Evolutionary conservation across 2,888 invertebrate species (phyloP).

Genomic region (Empis livida): DNA sequence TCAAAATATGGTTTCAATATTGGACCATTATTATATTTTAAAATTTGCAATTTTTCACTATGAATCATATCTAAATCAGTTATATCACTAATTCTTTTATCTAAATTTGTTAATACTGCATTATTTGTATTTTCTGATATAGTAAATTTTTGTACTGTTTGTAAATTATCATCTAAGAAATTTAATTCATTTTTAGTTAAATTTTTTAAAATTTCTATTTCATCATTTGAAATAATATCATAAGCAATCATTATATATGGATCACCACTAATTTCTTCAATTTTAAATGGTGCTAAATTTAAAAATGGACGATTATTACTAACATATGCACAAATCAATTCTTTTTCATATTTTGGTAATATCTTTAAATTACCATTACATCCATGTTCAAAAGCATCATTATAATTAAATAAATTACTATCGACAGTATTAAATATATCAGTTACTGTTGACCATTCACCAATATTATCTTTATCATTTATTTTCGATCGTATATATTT

Average conservation of each 20-base stretch:
- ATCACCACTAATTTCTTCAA: constrained; percentile 18
- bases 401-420: too few relatives aligned
- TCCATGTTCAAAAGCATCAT: too few relatives aligned
- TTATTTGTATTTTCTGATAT: constrained; percentile 26
- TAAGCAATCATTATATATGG: constrained; percentile 43
- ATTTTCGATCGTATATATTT: too few relatives aligned
- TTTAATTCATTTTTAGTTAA: constrained; percentile 40
- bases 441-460: too few relatives aligned
- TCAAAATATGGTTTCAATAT: not conserved
- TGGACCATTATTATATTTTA: not conserved
- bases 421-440: too few relatives aligned
- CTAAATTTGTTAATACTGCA: constrained; percentile 28
- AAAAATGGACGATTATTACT: constrained; percentile 16
- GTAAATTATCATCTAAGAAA: constrained; percentile 20
- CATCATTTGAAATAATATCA: constrained; percentile 43
- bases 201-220: constrained; percentile 41
- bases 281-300: constrained; percentile 16
- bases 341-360: too few relatives aligned
- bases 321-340: not conserved
- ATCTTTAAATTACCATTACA: too few relatives aligned
- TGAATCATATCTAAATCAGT: constrained; percentile 44
- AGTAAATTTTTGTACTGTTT: constrained; percentile 45
- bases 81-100: constrained; percentile 39
- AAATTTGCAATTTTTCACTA: constrained; percentile 39
- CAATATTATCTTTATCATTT: too few relatives aligned